Evolutionary conservation across 2,113 vertebrate species (phyloP).

Genomic region (Chloebia gouldiae): DNA sequence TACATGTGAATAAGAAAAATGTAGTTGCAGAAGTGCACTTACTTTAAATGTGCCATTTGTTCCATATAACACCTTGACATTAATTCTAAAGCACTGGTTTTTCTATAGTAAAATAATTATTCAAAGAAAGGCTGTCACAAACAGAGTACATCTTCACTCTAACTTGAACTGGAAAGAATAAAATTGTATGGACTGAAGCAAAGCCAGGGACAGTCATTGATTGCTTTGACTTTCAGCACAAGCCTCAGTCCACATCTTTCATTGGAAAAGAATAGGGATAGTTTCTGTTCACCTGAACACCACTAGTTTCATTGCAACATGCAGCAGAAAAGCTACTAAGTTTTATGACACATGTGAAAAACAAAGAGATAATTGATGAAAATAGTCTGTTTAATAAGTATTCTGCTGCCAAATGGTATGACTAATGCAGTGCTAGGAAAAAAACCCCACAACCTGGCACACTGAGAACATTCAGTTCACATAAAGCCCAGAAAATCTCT

Average conservation of each 20-base stretch:
- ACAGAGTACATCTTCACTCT: not conserved
- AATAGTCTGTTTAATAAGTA: conserved; percentile 21
- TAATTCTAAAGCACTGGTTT: not conserved
- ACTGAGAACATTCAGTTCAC: not conserved
- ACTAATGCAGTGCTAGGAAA: not conserved
- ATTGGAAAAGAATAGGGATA: not conserved
- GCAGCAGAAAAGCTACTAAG: not conserved
- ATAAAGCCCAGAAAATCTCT: not conserved
- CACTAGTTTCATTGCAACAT: not conserved
- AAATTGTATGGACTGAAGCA: not conserved
- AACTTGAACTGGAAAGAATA: not conserved
- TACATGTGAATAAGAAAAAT: not conserved
- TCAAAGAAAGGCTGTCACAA: not conserved
- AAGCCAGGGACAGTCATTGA: not conserved
- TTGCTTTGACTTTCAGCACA: not conserved
- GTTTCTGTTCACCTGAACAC: not conserved
- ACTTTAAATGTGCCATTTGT: not conserved
- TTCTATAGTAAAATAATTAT: not conserved
- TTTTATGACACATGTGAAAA: not conserved
- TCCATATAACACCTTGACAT: not conserved
- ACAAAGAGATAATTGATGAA: not conserved
- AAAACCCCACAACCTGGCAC: not conserved
- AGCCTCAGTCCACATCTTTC: not conserved
- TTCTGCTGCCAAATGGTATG: not conserved
- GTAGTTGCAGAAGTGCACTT: not conserved